Evolutionary conservation across 2,113 vertebrate genomes (phyloP), one percentile per base, ranked within the genome.

Genomic region (Taxidea taxus): DNA sequence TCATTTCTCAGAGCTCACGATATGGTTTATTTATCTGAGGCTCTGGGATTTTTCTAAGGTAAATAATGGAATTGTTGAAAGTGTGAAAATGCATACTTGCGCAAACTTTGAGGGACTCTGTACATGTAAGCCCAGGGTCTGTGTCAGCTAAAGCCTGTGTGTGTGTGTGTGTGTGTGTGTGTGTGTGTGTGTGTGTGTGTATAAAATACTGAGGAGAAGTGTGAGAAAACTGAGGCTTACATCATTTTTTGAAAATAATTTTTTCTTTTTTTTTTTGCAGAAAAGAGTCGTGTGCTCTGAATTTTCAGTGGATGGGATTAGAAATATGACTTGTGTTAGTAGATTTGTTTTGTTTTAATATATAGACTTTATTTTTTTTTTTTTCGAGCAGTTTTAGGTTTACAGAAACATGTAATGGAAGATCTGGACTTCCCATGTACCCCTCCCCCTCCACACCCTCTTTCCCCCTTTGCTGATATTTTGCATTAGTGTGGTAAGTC

Each of bases 31-130:
- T 91, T 90, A 51, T 56, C 44, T 42, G 60, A 68, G 29, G 66
- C 81, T 42, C 95, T 78, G 90, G 87, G 16, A 34, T 94, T 44
- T 96, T 93, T 58, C 87, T 80, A 74, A 83, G 91, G 80, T 84
- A 86, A 97, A 91, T 51, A 72, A 80, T 21, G 64, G 62, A 86
- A 44, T 34, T 51, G 66, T 80, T 47, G 44, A 74, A 72, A 83
- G 42, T 37, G 70, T 66, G n/a, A 56, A 94, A 95, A 66, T 0
- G 60, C 74, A 16, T n/a, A 2, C 23, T 64, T 88, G 64, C 2
- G 14, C n/a, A 68, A 82, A 66, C 82, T 91, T 51, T 42, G 66
- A 31, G 37, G 82, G 77, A 31, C 14, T 74, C 80, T 14, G 37
- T 31, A 60, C 12, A 2, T 64, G 49, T 44, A 31, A 86, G 18